Evolutionary conservation across 1,140 invertebrate genomes (phyloP), one percentile per base, ranked within the genome.

Genomic region (Caerostris darwini): DNA sequence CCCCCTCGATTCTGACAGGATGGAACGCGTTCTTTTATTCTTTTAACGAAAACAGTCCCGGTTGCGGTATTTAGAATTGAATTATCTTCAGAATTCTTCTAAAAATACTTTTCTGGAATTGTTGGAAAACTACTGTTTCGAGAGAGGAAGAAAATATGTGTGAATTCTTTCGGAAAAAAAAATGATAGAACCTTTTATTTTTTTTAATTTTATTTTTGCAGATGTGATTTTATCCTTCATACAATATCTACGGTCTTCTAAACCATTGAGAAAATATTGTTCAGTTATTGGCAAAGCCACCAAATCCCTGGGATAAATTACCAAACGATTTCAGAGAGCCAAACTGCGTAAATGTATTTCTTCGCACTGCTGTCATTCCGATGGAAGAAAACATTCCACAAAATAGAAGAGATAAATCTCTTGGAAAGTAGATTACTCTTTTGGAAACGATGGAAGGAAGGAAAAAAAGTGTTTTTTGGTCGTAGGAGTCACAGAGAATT

Each of bases 271-370:
- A 56, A 59, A 85, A 85, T 85, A 85, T 85, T 85, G 83, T 85
- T 59, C 83, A 58, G 83, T 85, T 85, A 85, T 85, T 85, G 83
- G 83, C 19, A 85, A 85, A 85, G 54, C 83, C 83, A 85, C n/a
- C 12, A 56, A 85, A 85, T 85, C 83, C 83, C 57, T 85, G 4
- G 83, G 83, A 85, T 85, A 85, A 85, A 85, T 85, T 85, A 85
- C 54, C 71, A 77, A 85, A 58, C 83, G 83, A 85, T 57, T 58
- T 57, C 34, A 14, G 17, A 85, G 19, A 85, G 19, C 56, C n/a
- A 58, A 85, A 85, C 83, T 85, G 83, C 57, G 83, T 85, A 59
- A 85, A 85, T 85, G 54, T 85, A 85, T 85, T 85, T 85, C 83
- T 85, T 85, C 56, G 19, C 57, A 19, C 54, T 58, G 83, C 83